Conservation (phyloP, 2,888 invertebrate genomes). For the Mechanitis mazaeus region DNA sequence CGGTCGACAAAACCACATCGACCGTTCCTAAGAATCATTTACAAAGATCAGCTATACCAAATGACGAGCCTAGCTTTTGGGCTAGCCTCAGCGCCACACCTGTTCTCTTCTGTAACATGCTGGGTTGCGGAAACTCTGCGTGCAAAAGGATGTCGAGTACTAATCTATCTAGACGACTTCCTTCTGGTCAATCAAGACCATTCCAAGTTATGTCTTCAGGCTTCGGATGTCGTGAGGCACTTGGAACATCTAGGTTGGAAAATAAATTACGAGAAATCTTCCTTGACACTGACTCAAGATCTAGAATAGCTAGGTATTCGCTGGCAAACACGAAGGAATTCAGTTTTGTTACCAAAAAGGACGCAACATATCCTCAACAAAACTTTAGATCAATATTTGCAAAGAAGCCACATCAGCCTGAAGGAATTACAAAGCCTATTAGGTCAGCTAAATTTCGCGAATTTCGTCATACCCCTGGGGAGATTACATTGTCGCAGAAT, state of each 20-base stretch:
- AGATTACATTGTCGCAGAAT: conserved; percentile 24
- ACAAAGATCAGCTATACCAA: no score
- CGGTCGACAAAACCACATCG: no score
- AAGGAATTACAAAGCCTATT: conserved; percentile 21
- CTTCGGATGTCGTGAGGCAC: conserved; percentile 9
- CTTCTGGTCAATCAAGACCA: conserved; percentile 21
- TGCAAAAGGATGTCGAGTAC: conserved; percentile 7
- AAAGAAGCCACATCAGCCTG: conserved; percentile 9
- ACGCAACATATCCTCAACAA: conserved; percentile 10
- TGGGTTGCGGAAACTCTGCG: conserved; percentile 20
- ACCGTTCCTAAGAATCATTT: no score
- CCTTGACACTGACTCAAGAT: conserved; percentile 10
- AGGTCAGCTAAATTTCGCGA: conserved; percentile 29
- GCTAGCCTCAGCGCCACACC: conserved; percentile 15
- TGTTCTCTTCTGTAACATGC: conserved; percentile 20
- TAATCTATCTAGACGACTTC: conserved; percentile 32
- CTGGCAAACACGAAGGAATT: conserved; percentile 18
- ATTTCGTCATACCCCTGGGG: conserved; percentile 16
- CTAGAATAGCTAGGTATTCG: conserved; percentile 23
- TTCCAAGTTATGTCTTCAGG: conserved; percentile 12
- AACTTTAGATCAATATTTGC: conserved; percentile 3
- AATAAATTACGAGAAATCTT: conserved; percentile 18
- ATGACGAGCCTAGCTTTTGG: background rate
- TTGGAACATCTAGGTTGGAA: conserved; percentile 24
- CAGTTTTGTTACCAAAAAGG: background rate